Conservation (phyloP, 2,888 invertebrate genomes). For the Mythimna loreyi region DNA sequence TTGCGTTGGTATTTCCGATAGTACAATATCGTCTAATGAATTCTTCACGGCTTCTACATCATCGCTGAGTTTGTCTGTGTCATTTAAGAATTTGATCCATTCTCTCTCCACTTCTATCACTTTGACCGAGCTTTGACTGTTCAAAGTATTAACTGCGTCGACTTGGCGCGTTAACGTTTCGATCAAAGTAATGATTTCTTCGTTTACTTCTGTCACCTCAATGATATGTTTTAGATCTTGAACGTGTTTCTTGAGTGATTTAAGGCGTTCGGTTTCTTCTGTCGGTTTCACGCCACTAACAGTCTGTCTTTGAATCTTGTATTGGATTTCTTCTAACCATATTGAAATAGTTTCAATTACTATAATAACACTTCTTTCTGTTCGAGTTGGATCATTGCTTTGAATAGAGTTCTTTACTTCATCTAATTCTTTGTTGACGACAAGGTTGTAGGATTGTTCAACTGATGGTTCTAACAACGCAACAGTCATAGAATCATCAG, state of each 20-base stretch:
- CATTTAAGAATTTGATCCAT: conserved; percentile 93
- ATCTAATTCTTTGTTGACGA: conserved; percentile 91
- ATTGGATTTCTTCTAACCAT: conserved; percentile 96
- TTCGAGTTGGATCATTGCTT: conserved; percentile 89
- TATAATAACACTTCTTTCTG: conserved; percentile 93
- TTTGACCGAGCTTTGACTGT: conserved; percentile 81
- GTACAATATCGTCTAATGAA: conserved; percentile 89
- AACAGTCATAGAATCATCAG: conserved; percentile 79
- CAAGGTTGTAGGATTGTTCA: conserved; percentile 84
- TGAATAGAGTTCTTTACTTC: conserved; percentile 91
- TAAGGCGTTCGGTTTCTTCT: conserved; percentile 78
- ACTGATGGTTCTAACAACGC: conserved; percentile 83
- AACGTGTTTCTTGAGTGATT: conserved; percentile 89
- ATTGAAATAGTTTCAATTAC: conserved; percentile 95
- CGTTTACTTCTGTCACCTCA: conserved; percentile 92
- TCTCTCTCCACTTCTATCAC: conserved; percentile 91
- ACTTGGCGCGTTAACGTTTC: conserved; percentile 92
- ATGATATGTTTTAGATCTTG: conserved; percentile 92
- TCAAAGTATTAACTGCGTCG: conserved; percentile 93
- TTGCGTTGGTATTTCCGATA: conserved; percentile 92
- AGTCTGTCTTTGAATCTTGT: conserved; percentile 91
- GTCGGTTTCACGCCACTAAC: conserved; percentile 70
- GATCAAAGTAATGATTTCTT: conserved; percentile 92
- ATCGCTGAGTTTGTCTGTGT: conserved; percentile 90
- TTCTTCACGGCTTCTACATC: conserved; percentile 87